These are phyloP conservation scores for Harpagus bidentatus DNA, from an alignment of 2,113 vertebrate genomes.

Conservation along the genomic window DNA sequence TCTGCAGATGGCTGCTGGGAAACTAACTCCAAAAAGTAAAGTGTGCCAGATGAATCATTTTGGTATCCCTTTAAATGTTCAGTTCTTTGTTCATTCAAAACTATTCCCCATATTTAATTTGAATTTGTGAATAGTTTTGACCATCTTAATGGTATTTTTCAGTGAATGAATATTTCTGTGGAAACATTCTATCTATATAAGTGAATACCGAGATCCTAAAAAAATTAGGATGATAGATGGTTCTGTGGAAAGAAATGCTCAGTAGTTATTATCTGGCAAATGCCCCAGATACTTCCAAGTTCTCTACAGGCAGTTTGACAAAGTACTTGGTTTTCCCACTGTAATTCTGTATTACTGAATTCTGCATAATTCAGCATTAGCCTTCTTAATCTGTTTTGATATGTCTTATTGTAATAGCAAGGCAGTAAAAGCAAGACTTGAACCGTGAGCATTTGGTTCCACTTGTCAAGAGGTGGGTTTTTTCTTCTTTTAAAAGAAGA, in stretches of 20 bases:
- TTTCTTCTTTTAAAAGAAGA: neutral
- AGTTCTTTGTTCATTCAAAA: neutral
- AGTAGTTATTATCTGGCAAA: constrained; percentile 20
- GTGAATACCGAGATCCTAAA: neutral
- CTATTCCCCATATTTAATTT: neutral
- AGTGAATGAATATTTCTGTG: neutral
- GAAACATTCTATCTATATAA: neutral
- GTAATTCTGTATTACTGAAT: constrained; percentile 14
- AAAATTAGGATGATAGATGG: neutral
- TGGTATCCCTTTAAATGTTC: neutral
- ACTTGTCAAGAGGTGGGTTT: neutral
- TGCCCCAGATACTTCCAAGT: constrained; percentile 34
- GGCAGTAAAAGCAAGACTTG: neutral
- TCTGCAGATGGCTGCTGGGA: neutral
- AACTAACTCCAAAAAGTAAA: neutral
- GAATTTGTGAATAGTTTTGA: neutral
- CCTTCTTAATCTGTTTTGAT: constrained; percentile 34
- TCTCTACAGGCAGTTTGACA: constrained; percentile 35
- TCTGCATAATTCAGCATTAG: constrained; percentile 52
- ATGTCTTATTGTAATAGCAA: neutral
- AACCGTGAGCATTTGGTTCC: neutral
- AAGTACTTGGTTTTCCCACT: constrained; percentile 13
- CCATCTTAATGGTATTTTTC: neutral
- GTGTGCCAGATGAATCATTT: neutral
- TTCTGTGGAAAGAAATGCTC: neutral